Evolutionary conservation across 1,140 invertebrate genomes (phyloP), one percentile per base, ranked within the genome.

Genomic region (Megalonaias nervosa): DNA sequence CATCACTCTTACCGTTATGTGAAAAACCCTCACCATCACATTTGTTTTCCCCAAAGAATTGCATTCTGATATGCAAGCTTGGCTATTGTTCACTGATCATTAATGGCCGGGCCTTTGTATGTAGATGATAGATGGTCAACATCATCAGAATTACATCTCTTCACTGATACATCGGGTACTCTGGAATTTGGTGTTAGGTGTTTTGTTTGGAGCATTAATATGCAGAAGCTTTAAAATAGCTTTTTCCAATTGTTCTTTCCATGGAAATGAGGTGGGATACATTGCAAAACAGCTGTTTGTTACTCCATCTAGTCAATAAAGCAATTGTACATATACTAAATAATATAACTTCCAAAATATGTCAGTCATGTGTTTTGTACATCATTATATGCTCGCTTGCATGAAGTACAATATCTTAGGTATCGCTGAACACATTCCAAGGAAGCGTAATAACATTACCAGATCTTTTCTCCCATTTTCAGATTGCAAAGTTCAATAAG

Each of bases 401-500:
- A 66, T 77, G 55, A 73, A 70, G 70, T 67, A 57, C 65, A 81
- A 81, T 60, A 78, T 77, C 48, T 31, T 74, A 12, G 11, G 69
- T 12, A 23, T n/a, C 0, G 59, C 80, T 1, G 26, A 77, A 78
- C 80, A 77, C 31, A 71, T 81, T 21, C 58, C 66, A 38, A 75
- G 80, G 15, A 74, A 67, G 69, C 57, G 23, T 9, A 81, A 81
- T 71, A 11, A 61, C 3, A n/a, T 38, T 81, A 64, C 61, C 80
- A 11, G 75, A 78, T 56, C 57, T 57, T 56, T 67, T 81, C n/a
- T 77, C 80, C 71, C 80, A 75, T 74, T 78, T 77, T 68, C 60
- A 77, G 71, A 64, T 77, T n/a, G 58, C 62, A 26, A 74, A 57
- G 66, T 72, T 72, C 26, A 55, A 16, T 17, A 11, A 15, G 23